Conservation (phyloP, 2,888 invertebrate genomes). For the Drosophila stalkeri region DNA sequence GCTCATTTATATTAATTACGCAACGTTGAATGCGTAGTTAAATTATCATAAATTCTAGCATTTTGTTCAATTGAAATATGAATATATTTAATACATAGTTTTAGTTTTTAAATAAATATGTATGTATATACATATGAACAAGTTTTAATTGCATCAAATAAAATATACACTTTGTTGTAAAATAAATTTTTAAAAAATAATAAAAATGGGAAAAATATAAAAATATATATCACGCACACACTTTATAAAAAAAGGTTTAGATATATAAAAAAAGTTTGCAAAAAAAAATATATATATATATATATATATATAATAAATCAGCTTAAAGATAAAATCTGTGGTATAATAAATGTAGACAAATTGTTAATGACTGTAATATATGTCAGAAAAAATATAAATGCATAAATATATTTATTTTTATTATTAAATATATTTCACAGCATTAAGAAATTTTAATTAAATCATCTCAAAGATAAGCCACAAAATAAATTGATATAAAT, state of each 20-base stretch:
- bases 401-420: neutral
- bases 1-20: neutral
- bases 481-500: no score
- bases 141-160: no score
- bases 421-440: neutral
- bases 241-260: no score
- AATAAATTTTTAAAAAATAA: neutral
- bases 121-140: no score
- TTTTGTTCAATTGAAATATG: neutral
- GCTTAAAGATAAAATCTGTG: conserved; percentile 3
- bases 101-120: neutral
- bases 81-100: neutral
- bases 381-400: neutral
- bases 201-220: no score
- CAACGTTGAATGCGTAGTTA: neutral
- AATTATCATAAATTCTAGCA: neutral
- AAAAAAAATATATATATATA: no score
- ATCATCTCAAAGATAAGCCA: no score
- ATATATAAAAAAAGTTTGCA: no score
- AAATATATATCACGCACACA: no score
- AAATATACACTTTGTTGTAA: neutral
- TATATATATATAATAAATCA: neutral
- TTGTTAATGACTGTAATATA: neutral
- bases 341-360: neutral
- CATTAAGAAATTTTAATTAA: no score